These are phyloP conservation scores for Phodopus roborovskii DNA, from an alignment of 2,113 vertebrate species.

Conservation along the genomic window DNA sequence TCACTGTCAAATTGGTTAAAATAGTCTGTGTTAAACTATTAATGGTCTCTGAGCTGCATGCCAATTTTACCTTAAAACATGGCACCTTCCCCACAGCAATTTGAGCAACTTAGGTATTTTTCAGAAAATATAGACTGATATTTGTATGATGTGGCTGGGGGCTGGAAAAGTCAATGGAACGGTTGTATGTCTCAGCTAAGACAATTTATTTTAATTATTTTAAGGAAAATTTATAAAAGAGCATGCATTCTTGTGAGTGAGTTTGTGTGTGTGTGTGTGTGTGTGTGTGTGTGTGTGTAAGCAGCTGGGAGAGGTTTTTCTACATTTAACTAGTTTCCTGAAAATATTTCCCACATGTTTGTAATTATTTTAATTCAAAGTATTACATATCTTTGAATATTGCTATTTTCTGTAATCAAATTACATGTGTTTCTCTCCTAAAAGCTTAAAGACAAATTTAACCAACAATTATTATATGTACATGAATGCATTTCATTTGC, in stretches of 20 bases:
- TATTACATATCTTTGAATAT: conserved; percentile 76
- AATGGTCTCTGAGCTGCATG: not conserved
- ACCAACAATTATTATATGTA: conserved; percentile 28
- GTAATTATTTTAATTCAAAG: conserved; percentile 77
- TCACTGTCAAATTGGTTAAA: conserved; percentile 54
- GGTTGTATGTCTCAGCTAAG: conserved; percentile 54
- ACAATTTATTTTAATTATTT: conserved; percentile 79
- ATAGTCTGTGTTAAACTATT: not conserved
- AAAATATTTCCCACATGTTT: conserved; percentile 28
- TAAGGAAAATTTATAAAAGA: conserved; percentile 74
- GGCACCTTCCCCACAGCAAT: not conserved
- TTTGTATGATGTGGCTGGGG: not conserved
- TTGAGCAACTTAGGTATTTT: conserved; percentile 68
- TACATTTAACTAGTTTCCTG: conserved; percentile 71
- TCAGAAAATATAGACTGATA: conserved; percentile 63
- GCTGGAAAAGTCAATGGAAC: not conserved
- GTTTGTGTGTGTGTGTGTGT: conserved; percentile 30
- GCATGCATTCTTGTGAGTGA: not conserved
- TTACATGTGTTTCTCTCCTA: conserved; percentile 50
- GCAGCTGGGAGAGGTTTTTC: conserved; percentile 73
- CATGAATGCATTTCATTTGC: conserved; percentile 31
- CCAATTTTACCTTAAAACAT: conserved; percentile 54
- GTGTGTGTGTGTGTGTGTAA: conserved; percentile 63
- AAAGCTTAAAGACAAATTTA: conserved; percentile 28
- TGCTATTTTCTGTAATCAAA: conserved; percentile 74